phyloP scores from a whole-genome alignment of 2,113 vertebrate genomes.

The Tetrao urogallus region DNA sequence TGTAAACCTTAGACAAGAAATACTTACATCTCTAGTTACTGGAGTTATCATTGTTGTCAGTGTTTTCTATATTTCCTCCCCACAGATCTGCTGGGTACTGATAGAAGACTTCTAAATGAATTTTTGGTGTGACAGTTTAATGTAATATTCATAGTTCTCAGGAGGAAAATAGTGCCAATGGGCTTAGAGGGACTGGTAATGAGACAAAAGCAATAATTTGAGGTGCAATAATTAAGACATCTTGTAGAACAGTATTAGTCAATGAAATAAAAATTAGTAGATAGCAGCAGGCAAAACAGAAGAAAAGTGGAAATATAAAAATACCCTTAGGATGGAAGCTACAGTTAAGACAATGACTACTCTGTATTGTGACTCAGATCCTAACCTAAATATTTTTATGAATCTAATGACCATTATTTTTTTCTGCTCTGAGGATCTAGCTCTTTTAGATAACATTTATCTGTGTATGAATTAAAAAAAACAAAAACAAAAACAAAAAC shows the following conservation, averaged over 20 bases:
- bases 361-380: not conserved
- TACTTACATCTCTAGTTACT: not conserved
- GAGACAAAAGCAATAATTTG: not conserved
- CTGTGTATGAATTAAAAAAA: not conserved
- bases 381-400: not conserved
- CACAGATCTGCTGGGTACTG: not conserved
- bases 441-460: not conserved
- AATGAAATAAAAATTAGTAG: not conserved
- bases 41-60: not conserved
- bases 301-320: not conserved
- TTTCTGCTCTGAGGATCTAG: not conserved
- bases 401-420: not conserved
- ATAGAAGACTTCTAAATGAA: not conserved
- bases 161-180: not conserved
- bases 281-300: not conserved
- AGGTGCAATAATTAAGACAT: not conserved
- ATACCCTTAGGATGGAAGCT: not conserved
- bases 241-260: not conserved
- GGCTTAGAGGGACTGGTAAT: not conserved
- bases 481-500: too few species aligned
- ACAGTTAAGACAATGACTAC: not conserved
- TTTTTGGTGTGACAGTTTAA: not conserved
- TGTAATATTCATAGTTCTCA: not conserved
- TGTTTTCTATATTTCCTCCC: not conserved
- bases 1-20: not conserved